phyloP scores from a whole-genome alignment of 2,797 vertebrate species.

The Acestrorhynchus altus region DNA sequence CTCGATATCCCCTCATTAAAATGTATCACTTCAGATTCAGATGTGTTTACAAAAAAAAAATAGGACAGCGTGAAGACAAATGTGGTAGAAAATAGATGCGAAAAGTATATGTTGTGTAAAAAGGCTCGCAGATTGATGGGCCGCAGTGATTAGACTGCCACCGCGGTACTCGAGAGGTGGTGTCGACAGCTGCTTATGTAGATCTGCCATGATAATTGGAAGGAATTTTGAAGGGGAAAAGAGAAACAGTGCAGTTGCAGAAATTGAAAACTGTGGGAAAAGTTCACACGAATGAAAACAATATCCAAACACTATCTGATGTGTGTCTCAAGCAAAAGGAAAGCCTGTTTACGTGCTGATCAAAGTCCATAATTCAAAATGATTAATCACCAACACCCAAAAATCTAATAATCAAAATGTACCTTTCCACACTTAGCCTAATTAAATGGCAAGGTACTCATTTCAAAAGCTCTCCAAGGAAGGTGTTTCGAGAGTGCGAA shows the following conservation, averaged over 20 bases:
- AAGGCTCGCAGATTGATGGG: conserved; percentile 10
- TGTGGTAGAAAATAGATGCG: conserved; percentile 2
- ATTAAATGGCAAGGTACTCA: not conserved
- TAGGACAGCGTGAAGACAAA: not conserved
- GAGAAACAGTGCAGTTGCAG: not conserved
- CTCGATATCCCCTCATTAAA: conserved; percentile 4
- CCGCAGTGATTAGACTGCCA: conserved; percentile 1
- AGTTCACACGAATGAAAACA: no score
- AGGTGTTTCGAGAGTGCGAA: conserved; percentile 1
- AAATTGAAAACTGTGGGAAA: not conserved
- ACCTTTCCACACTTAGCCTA: not conserved
- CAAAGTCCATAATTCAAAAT: not conserved
- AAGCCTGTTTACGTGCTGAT: not conserved
- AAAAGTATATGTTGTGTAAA: conserved; percentile 1
- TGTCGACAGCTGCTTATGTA: not conserved
- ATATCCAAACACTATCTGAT: not conserved
- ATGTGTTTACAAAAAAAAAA: conserved; percentile 8
- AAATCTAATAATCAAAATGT: not conserved
- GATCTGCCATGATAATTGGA: not conserved
- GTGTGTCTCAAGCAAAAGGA: not conserved
- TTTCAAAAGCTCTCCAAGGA: conserved; percentile 12
- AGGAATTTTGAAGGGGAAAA: not conserved
- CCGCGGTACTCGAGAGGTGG: not conserved
- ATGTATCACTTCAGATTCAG: conserved; percentile 1
- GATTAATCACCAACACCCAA: not conserved